phyloP scores from a whole-genome alignment of 2,797 vertebrate species.

The Basileuterus tristriatus region DNA sequence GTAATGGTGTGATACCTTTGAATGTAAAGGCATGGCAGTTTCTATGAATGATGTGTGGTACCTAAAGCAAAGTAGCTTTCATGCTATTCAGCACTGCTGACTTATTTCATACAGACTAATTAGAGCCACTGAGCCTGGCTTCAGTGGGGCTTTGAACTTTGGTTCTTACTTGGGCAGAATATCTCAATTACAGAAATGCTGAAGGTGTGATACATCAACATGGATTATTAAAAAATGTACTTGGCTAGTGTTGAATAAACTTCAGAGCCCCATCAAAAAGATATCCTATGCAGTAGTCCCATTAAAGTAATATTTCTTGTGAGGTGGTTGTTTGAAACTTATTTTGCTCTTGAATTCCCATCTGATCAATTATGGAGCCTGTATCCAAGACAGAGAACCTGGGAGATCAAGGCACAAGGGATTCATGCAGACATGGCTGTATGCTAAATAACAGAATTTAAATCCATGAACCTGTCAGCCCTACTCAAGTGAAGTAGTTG shows the following conservation, averaged over 20 bases:
- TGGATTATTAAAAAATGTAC: background rate
- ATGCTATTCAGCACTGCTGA: background rate
- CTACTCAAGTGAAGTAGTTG: background rate
- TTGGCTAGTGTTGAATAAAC: background rate
- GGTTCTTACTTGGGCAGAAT: background rate
- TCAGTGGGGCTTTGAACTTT: background rate
- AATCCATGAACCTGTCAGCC: background rate
- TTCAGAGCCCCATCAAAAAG: background rate
- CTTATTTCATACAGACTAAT: background rate
- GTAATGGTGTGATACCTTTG: background rate
- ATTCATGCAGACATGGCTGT: background rate
- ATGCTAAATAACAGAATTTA: background rate
- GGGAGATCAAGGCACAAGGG: background rate
- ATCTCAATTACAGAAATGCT: background rate
- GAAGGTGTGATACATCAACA: background rate
- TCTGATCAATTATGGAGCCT: background rate
- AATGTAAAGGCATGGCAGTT: background rate
- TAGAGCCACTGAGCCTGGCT: background rate
- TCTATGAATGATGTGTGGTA: background rate
- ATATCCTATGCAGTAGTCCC: background rate
- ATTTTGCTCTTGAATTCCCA: background rate
- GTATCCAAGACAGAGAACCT: background rate
- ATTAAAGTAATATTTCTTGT: background rate
- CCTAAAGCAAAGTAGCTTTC: background rate
- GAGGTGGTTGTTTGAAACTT: background rate